Percentiles rank a stretch among this genome's conserved stretches.
These are phyloP conservation scores for Ifrita kowaldi DNA, from an alignment of 2,113 vertebrate genomes.

Conservation along the genomic window DNA sequence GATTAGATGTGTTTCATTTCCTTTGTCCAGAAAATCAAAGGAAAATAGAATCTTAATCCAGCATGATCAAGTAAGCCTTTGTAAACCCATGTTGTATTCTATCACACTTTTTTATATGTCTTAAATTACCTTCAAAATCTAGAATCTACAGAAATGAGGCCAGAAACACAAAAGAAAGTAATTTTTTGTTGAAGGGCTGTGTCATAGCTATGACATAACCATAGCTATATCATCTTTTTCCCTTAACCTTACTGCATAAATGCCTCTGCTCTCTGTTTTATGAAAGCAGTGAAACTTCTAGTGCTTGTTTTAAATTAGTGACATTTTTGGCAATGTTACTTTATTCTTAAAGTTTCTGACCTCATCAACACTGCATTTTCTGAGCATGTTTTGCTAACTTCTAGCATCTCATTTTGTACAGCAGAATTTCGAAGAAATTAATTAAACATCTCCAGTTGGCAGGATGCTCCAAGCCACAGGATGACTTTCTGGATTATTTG, in stretches of 20 bases:
- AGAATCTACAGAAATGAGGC: neutral
- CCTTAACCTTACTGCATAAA: neutral
- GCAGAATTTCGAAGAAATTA: neutral
- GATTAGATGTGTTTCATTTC: neutral
- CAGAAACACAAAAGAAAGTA: neutral
- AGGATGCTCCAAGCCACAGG: neutral
- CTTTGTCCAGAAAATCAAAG: neutral
- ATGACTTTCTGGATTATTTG: neutral
- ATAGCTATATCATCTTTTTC: neutral
- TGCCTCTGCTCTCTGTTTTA: neutral
- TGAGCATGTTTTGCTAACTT: neutral
- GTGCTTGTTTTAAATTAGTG: neutral
- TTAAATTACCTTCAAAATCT: neutral
- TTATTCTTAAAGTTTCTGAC: neutral
- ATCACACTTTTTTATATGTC: neutral
- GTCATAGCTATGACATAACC: neutral
- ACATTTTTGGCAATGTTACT: neutral
- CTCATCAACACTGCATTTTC: neutral
- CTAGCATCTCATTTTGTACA: neutral
- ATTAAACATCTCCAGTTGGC: neutral
- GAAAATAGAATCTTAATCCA: conserved; percentile 9
- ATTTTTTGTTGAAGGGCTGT: neutral
- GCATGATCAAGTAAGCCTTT: neutral
- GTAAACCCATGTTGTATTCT: neutral
- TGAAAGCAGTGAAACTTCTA: neutral